Evolutionary conservation across 2,113 vertebrate species (phyloP), one percentile per base, ranked within the genome.

Genomic region (Bufo gargarizans): DNA sequence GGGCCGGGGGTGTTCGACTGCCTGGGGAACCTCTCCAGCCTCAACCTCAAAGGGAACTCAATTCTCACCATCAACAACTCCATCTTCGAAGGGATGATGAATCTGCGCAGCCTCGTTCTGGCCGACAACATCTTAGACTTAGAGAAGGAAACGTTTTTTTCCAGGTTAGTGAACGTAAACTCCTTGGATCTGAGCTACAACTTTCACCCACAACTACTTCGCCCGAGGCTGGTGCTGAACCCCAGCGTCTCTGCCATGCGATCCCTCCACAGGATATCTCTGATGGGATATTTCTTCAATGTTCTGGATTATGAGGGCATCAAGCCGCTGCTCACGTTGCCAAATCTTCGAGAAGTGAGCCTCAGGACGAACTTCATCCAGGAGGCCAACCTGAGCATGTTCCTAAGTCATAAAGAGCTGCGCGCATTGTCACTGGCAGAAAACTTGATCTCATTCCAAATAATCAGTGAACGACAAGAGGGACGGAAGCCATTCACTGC

Each of bases 341-440:
- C 86, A 71, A 88, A 93, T 11, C 91, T 96, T 3, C 87, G 0
- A 4, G 84, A 10, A 1, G 87, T 96, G 10, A 94, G 95, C 45
- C 89, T 96, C 55, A 91, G 93, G 56, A 94, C 95, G 91, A 96
- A 96, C 89, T 96, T 96, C 71, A 95, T 96, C 13, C 88, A 53
- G 9, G 56, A 71, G 6, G 91, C 81, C 71, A 88, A 93, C 79
- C 11, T 95, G 20, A 92, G 72, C 0, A 88, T 91, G 81, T 88
- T 96, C 49, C 91, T 86, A 13, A 56, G 45, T n/a, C 43, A 94
- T 14, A 90, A 86, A 0, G 89, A 90, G 58, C 92, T 96, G 11
- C 91, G 7, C 0, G 3, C 56, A 17, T 80, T 96, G 8, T 81
- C 90, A 69, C 92, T 96, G 43, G 95, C 95, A 16, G 94, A 96